A percentile compares a stretch with the other conserved stretches of the same genome.
These are phyloP conservation scores for Eurystomus glaucurus DNA, from an alignment of 2,797 vertebrate genomes.

Conservation along the genomic window DNA sequence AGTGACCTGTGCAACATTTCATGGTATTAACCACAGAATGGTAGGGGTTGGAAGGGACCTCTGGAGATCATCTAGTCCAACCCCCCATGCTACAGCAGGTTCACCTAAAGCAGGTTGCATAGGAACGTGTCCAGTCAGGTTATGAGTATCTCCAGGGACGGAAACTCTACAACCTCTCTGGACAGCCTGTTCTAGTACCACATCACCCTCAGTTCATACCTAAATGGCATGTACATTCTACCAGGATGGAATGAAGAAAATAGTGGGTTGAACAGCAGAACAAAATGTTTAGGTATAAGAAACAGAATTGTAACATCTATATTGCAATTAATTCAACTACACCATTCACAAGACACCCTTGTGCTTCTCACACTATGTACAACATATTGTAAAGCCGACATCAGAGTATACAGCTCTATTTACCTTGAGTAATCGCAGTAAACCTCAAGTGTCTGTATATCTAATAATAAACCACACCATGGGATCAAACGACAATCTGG, in stretches of 20 bases:
- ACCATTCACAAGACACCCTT: not conserved
- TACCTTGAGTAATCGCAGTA: slow-evolving; percentile 93
- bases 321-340: not conserved
- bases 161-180: not conserved
- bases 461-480: slow-evolving; percentile 94
- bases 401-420: not conserved
- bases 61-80: not conserved
- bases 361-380: not conserved
- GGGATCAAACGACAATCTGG: slow-evolving; percentile 87
- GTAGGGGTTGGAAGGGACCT: not conserved
- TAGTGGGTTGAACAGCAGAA: not conserved
- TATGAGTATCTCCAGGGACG: not conserved
- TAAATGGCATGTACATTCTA: not conserved
- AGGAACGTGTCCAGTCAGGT: not conserved
- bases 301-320: not conserved
- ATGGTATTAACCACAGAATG: not conserved
- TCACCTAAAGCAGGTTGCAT: not conserved
- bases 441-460: slow-evolving; percentile 89
- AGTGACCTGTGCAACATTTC: not conserved
- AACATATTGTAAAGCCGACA: not conserved
- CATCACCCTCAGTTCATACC: not conserved
- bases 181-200: not conserved
- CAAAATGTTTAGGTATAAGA: not conserved
- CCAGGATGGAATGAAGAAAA: not conserved
- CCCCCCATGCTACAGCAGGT: not conserved